Evolutionary conservation across 2,113 vertebrate genomes (phyloP).

Genomic region (Pluvialis apricaria): DNA sequence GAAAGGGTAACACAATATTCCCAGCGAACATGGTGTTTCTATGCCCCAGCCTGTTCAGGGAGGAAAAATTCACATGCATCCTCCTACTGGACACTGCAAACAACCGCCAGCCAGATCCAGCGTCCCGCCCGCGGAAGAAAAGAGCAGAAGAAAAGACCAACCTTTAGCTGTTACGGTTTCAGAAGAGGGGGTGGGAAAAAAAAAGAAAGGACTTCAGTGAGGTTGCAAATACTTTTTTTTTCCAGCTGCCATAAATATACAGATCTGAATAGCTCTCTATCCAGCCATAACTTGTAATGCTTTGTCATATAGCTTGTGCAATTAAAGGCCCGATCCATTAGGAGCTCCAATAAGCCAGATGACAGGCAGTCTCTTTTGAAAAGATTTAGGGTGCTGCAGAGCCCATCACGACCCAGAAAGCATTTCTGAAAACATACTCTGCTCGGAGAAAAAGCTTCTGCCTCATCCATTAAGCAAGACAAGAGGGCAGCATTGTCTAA

Average conservation of each 20-base stretch:
- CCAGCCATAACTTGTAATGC: background rate
- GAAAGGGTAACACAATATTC: background rate
- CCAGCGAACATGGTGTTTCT: background rate
- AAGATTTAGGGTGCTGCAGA: background rate
- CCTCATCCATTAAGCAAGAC: background rate
- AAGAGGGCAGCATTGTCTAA: background rate
- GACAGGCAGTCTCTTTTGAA: background rate
- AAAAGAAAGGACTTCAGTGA: background rate
- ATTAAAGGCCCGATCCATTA: background rate
- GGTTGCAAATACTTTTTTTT: background rate
- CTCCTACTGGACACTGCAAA: background rate
- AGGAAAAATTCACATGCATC: background rate
- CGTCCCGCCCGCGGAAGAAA: background rate
- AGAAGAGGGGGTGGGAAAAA: background rate
- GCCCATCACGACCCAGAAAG: background rate
- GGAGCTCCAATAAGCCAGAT: background rate
- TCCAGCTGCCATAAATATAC: background rate
- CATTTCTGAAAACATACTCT: background rate
- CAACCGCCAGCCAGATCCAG: background rate
- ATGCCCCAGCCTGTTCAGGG: background rate
- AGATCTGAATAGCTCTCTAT: background rate
- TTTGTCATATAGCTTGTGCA: background rate
- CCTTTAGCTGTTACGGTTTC: background rate
- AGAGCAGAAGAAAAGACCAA: background rate
- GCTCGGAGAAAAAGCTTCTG: background rate